Evolutionary conservation across 2,797 vertebrate species (phyloP).

Genomic region (Poliocrania exsul): DNA sequence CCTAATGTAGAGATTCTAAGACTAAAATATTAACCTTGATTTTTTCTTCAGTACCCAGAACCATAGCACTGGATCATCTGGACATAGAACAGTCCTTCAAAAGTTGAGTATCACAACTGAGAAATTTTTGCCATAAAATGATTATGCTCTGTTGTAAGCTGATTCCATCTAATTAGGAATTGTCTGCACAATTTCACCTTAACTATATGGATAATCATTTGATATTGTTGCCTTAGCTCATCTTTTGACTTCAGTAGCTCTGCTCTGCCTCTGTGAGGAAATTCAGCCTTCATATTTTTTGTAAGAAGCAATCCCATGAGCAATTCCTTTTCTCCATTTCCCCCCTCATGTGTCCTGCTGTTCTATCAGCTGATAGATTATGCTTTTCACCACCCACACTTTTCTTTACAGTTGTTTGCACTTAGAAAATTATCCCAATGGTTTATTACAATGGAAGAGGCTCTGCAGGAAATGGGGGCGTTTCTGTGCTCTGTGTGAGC

Average conservation of each 20-base stretch:
- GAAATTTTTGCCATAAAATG: not conserved
- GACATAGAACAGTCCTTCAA: not conserved
- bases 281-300: not conserved
- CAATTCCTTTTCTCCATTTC: not conserved
- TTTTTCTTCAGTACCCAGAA: not conserved
- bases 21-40: not conserved
- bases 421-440: not conserved
- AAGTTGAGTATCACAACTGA: not conserved
- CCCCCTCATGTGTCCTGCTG: not conserved
- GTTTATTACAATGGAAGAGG: not conserved
- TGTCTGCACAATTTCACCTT: not conserved
- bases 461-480: not conserved
- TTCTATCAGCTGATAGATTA: not conserved
- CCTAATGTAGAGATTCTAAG: not conserved
- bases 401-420: not conserved
- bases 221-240: not conserved
- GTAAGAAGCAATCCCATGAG: not conserved
- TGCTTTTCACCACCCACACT: not conserved
- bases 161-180: not conserved
- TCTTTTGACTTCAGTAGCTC: not conserved
- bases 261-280: not conserved
- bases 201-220: not conserved
- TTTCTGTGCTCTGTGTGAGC: not conserved
- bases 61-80: not conserved
- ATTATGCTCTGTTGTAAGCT: not conserved